Base-by-base conservation (phyloP, 2,888 invertebrate genomes). In the Zhengitettix transpicula region DNA sequence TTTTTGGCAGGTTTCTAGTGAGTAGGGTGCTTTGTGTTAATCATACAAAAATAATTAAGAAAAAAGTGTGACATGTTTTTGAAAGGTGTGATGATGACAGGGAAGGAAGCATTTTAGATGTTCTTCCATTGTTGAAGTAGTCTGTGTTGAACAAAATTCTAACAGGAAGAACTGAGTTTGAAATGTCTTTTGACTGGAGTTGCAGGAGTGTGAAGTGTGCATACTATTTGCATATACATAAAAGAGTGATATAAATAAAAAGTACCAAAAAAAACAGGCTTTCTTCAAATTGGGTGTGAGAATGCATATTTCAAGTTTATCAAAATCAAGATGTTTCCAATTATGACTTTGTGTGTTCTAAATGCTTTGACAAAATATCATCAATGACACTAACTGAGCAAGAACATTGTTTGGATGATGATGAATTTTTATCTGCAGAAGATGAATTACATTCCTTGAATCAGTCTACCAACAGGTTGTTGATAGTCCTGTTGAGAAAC, bases 361-460 rank as follows among this genome's bases (percentile, higher is more conserved):
- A 47, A 47, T 47, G 47, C 47, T 47, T 47, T n/a, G 47, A n/a
- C n/a, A n/a, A n/a, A n/a, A n/a, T n/a, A n/a, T n/a, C n/a, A n/a
- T n/a, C n/a, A n/a, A n/a, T n/a, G n/a, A n/a, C n/a, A n/a, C n/a
- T n/a, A n/a, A n/a, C n/a, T n/a, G n/a, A n/a, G n/a, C n/a, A n/a
- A n/a, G n/a, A n/a, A n/a, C n/a, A n/a, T n/a, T n/a, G n/a, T n/a
- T n/a, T n/a, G n/a, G n/a, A 47, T 47, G 47, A 47, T 47, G 9
- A 47, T 14, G 59, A 62, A 58, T n/a, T 62, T 54, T 52, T 61
- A 72, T 69, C 65, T 51, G 59, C 66, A 47, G 47, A 12, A 47
- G 47, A 47, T 5, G 47, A 47, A 47, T 47, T 47, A 7, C 12
- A 47, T 7, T 47, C 47, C 12, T n/a, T 47, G 47, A 47, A 47